Evolutionary conservation across 2,797 vertebrate species (phyloP), one percentile per base, ranked within the genome.

Genomic region (Zenarchopterus dispar): DNA sequence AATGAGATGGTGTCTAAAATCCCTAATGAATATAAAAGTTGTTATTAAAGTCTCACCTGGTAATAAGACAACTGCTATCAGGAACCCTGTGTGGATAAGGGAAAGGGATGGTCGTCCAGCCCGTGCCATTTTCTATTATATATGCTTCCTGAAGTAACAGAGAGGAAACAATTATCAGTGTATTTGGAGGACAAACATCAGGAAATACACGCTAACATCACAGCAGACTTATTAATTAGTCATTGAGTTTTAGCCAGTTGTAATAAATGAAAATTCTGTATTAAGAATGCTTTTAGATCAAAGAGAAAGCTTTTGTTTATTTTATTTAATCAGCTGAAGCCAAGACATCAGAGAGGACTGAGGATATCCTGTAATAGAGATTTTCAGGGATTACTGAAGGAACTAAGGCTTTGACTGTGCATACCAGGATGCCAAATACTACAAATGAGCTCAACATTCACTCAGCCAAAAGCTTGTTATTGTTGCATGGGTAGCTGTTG

Each of bases 51-150:
- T 65, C 76, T 92, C 75, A 94, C 94, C 92, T 90, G 93, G 85
- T 76, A 94, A 77, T 64, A 94, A 85, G 69, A 93, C 77, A 18
- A 84, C 17, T 13, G 82, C 83, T 10, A 94, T 74, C 73, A 93
- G 81, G 62, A 91, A 42, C 76, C 85, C 90, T 63, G 86, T 79
- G 76, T 88, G 80, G 70, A 92, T 67, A 70, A 89, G 50, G 28
- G 77, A 88, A 23, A 75, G 28, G 0, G 73, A 84, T 10, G 74
- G 69, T 75, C 78, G 70, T 69, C 86, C 70, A 51, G 42, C 49
- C 16, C 42, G 72, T 4, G 87, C 85, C 94, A 94, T 94, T 74
- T 89, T 86, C 67, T 55, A 55, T 51, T 66, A 43, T 28, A 17
- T 71, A 56, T 70, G 45, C 60, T 75, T 85, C 74, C 91, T 92